phyloP scores from a whole-genome alignment of 2,113 vertebrate genomes.

The Hydrochoerus hydrochaeris region DNA sequence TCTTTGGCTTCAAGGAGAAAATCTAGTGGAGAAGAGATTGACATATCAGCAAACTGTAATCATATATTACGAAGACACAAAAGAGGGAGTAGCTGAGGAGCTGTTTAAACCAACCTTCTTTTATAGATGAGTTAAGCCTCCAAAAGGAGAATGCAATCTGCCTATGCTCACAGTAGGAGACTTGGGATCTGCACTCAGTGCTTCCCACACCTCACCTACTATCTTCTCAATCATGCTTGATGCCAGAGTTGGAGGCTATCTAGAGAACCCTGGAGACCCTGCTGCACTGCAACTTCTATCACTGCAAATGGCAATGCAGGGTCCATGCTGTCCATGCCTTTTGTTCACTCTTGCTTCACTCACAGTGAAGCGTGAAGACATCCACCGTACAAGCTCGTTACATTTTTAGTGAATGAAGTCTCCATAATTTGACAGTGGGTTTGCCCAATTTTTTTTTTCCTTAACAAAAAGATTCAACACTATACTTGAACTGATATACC shows the following conservation, averaged over 20 bases:
- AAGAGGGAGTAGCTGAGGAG: background rate
- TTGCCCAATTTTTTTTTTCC: background rate
- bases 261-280: background rate
- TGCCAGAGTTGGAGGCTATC: background rate
- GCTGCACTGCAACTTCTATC: background rate
- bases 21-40: background rate
- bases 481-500: background rate
- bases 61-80: background rate
- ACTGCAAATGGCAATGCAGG: background rate
- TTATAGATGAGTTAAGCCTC: background rate
- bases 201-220: background rate
- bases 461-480: constrained; percentile 25
- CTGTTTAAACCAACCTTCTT: background rate
- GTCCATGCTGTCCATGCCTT: background rate
- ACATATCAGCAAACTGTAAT: background rate
- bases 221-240: background rate
- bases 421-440: background rate
- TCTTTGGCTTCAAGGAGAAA: background rate
- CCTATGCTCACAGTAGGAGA: background rate
- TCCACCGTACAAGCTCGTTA: background rate
- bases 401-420: background rate
- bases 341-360: background rate
- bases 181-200: background rate
- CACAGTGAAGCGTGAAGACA: background rate
- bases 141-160: background rate